These are phyloP conservation scores for Xiphorhynchus erythropygius DNA, from an alignment of 2,797 vertebrate genomes.

Conservation along the genomic window DNA sequence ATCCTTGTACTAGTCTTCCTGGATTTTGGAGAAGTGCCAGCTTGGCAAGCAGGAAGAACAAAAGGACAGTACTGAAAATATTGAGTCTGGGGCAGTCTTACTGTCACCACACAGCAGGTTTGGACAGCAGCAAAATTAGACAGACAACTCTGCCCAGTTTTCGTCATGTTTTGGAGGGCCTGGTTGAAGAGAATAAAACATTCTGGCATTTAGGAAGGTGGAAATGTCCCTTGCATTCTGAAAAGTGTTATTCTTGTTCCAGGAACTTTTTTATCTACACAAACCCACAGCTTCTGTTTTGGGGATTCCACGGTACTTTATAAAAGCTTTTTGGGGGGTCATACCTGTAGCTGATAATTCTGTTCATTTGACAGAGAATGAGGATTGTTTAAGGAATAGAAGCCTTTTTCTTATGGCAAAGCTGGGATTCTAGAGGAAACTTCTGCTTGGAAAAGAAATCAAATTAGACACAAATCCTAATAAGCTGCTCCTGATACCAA, in stretches of 20 bases:
- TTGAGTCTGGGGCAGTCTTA: background rate
- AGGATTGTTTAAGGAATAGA: background rate
- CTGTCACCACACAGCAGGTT: conserved; percentile 38
- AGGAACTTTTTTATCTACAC: background rate
- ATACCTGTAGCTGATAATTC: background rate
- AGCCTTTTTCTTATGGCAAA: background rate
- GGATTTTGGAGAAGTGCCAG: conserved; percentile 46
- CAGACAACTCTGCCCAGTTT: background rate
- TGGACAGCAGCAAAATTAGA: conserved; percentile 51
- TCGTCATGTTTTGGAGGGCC: background rate
- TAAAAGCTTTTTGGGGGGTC: background rate
- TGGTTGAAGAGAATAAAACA: conserved; percentile 20
- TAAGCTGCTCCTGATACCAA: background rate
- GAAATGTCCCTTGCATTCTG: background rate
- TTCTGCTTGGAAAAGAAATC: conserved; percentile 35
- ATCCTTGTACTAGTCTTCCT: conserved; percentile 9
- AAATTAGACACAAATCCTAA: background rate
- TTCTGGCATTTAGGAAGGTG: conserved; percentile 48
- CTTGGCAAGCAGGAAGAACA: conserved; percentile 52
- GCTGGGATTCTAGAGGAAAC: background rate
- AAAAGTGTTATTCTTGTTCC: background rate
- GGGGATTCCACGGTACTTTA: background rate
- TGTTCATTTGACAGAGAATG: background rate
- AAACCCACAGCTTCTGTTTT: background rate
- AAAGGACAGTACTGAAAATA: conserved; percentile 62